Conservation (phyloP, 1,140 invertebrate genomes). For the Scaptomyza pallida region DNA sequence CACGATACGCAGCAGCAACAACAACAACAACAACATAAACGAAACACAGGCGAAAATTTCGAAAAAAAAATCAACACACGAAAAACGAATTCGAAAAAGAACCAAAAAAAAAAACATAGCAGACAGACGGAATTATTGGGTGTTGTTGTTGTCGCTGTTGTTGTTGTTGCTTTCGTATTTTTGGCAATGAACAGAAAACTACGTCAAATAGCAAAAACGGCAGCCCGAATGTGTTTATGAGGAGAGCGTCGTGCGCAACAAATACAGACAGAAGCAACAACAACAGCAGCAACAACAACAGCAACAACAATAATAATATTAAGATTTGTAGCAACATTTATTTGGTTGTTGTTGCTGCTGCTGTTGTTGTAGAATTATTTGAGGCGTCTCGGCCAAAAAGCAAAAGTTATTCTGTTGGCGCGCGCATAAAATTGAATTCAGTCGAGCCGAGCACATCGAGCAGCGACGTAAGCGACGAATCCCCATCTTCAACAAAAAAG, state of each 20-base stretch:
- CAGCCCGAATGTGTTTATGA: constrained; percentile 56
- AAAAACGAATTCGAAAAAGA: constrained; percentile 8
- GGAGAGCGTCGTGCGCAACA: constrained; percentile 79
- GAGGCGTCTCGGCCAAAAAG: constrained; percentile 59
- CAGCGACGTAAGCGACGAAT: constrained; percentile 51
- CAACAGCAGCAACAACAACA: constrained; percentile 9
- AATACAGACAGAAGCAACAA: constrained; percentile 20
- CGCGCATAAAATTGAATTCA: constrained; percentile 83
- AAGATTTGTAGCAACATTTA: constrained; percentile 7
- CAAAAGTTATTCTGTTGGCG: constrained; percentile 74
- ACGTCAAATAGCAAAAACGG: constrained; percentile 70
- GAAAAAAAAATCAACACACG: too few relatives aligned
- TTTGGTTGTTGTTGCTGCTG: constrained; percentile 34
- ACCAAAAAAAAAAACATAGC: constrained; percentile 29
- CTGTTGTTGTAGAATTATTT: constrained; percentile 49
- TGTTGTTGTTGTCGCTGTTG: neutral
- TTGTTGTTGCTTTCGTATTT: constrained; percentile 51
- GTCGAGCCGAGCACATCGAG: constrained; percentile 77
- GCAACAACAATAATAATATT: constrained; percentile 15
- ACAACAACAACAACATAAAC: constrained; percentile 32
- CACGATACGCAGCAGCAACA: constrained; percentile 42
- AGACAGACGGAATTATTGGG: constrained; percentile 24
- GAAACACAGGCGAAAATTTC: constrained; percentile 10
- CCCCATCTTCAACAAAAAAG: neutral
- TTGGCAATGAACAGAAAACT: constrained; percentile 82